Percentiles rank a stretch among this genome's conserved stretches.
These are phyloP conservation scores for Ormyrus rosae DNA, from an alignment of 2,888 invertebrate genomes.

Conservation along the genomic window DNA sequence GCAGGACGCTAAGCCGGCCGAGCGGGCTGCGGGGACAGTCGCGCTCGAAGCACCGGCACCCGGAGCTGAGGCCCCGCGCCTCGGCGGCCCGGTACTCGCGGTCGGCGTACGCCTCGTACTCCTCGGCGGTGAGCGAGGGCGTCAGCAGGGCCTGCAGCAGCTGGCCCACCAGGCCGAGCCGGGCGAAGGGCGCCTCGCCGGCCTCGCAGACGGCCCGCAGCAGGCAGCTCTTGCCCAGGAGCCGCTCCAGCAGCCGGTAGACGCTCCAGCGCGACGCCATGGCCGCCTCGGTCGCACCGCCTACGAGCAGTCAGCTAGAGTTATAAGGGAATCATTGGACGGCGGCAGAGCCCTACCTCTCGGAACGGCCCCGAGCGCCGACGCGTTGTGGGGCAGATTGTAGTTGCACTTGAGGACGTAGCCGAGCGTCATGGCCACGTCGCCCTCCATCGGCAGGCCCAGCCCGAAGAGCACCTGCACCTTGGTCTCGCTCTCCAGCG, in stretches of 20 bases:
- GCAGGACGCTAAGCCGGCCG: background rate
- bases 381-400: conserved; percentile 69
- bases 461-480: conserved; percentile 76
- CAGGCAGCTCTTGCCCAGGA: conserved; percentile 81
- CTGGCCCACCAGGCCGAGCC: conserved; percentile 84
- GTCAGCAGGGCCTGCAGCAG: conserved; percentile 86
- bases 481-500: conserved; percentile 67
- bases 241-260: conserved; percentile 80
- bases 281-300: background rate
- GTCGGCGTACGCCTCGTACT: conserved; percentile 65
- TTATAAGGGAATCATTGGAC: too few relatives aligned
- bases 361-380: too few relatives aligned
- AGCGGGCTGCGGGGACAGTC: conserved; percentile 40
- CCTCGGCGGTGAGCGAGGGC: conserved; percentile 76
- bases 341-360: too few relatives aligned
- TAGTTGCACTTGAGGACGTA: conserved; percentile 76
- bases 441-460: conserved; percentile 76
- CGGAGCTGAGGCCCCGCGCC: conserved; percentile 59
- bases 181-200: conserved; percentile 81
- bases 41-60: background rate
- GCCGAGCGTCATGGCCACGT: conserved; percentile 75
- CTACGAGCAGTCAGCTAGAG: background rate
- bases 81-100: conserved; percentile 70
- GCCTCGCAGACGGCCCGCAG: conserved; percentile 87
- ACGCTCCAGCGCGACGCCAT: conserved; percentile 78